Conservation (phyloP, 2,888 invertebrate species). For the Folsomia candida region DNA sequence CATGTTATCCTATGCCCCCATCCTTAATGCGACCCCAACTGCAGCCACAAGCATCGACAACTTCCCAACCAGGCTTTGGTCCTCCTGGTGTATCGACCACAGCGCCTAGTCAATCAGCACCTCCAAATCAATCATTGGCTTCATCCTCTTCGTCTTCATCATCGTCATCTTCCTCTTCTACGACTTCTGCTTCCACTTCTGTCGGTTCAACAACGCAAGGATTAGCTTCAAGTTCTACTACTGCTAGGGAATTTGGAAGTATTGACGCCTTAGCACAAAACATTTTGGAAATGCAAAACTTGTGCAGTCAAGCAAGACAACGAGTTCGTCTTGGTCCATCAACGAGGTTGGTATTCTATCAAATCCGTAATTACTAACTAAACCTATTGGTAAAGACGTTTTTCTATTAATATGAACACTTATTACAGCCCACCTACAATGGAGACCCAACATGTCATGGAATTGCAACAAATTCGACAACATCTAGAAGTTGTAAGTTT, state of each 20-base stretch:
- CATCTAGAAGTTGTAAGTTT: conserved; percentile 49
- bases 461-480: conserved; percentile 45
- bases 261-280: conserved; percentile 50
- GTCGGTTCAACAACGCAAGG: conserved; percentile 12
- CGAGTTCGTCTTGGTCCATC: neutral
- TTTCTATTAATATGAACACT: no score
- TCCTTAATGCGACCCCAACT: neutral
- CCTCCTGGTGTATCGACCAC: neutral
- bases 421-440: conserved; percentile 25
- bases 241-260: conserved; percentile 34
- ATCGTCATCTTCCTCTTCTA: conserved; percentile 12
- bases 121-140: neutral
- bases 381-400: no score
- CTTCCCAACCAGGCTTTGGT: neutral
- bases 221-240: neutral
- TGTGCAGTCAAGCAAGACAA: conserved; percentile 35
- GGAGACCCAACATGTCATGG: conserved; percentile 48
- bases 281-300: conserved; percentile 49
- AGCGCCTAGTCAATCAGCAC: neutral
- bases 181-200: conserved; percentile 15
- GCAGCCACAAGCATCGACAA: neutral
- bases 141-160: neutral
- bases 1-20: no score
- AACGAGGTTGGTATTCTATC: no score
- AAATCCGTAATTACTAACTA: no score